Evolutionary conservation across 1,140 invertebrate genomes (phyloP), one percentile per base, ranked within the genome.

Genomic region (Carposina sasakii): DNA sequence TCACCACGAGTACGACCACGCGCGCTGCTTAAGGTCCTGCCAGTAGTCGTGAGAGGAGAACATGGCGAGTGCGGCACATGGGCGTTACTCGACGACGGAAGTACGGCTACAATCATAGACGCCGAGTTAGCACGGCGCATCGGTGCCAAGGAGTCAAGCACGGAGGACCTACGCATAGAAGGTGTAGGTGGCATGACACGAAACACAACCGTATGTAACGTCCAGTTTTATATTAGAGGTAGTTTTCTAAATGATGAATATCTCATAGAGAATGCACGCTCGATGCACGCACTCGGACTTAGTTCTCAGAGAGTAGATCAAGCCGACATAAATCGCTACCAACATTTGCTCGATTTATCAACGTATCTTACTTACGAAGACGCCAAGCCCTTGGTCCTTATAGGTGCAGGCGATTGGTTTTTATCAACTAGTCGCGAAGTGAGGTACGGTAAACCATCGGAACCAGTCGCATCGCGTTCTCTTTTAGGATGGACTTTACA

Each of bases 401-500:
- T 60, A 10, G 53, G 57, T 21, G 31, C 53, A 16, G 53, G 56
- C 12, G 31, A 60, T 22, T 60, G 53, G 53, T 22, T 53, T 12
- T 20, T 53, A 0, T 47, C 51, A 16, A 49, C 56, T 2, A 34
- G 23, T n/a, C 41, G 46, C 2, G 36, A 52, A 8, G 16, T 52
- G 3, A 19, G 48, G 9, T 42, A 23, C 10, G 53, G 53, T n/a
- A 45, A 22, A 10, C 20, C 12, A 3, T 44, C 21, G 2, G 50
- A 56, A 3, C 57, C 57, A n/a, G 53, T 47, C 1, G 53, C 53
- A 9, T n/a, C n/a, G 3, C 20, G 48, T 0, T 56, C 57, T 2
- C 36, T 31, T 5, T 30, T 60, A 6, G 57, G 57, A 17, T 60
- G 57, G 57, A 42, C 39, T 12, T 36, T 60, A 24, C 50, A 60